Base-by-base conservation (phyloP, 2,113 vertebrate species). In the Cyrtonyx montezumae region DNA sequence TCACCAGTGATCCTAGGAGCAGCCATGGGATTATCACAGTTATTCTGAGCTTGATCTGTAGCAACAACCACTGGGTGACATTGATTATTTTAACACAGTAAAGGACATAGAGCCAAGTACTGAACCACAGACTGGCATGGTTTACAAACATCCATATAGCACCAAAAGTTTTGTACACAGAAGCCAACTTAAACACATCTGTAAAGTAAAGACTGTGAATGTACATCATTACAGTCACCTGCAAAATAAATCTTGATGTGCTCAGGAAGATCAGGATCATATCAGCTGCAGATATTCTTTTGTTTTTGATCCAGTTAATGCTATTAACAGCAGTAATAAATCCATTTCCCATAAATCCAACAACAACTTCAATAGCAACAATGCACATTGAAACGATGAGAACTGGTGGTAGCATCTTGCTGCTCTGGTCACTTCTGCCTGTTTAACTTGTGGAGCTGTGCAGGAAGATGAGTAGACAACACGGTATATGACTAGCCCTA, bases 101-200 rank as follows among this genome's bases (percentile, higher is more conserved):
- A 19, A 96, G 83, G 36, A 97, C 34, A 8, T 70, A 82, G 34
- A 97, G 93, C 51, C 92, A 96, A 30, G 90, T 90, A 37, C 69
- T 87, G 76, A 96, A 96, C 86, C 94, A 96, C 58, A 97, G 48
- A 59, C 95, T 97, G 32, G 34, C 45, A 23, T 96, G 92, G 66
- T 94, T 96, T n/a, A 94, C 76, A 75, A 97, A 69, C 45, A 88
- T 87, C 86, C 82, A 88, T 28, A 91, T 7, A 58, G 73, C 7
- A 32, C 7, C 79, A 62, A 96, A 66, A 69, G 23, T 58, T 90
- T 94, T 95, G 70, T 88, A 82, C 13, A 73, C 1, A 0, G 22
- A 76, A 83, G 65, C 67, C 81, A 87, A 5, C 26, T 68, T 84
- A 3, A 55, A 43, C 4, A 30, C 23, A 16, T 81, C 82, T 3